These are phyloP conservation scores for Salarias fasciatus DNA, from an alignment of 2,797 vertebrate species.

Conservation along the genomic window DNA sequence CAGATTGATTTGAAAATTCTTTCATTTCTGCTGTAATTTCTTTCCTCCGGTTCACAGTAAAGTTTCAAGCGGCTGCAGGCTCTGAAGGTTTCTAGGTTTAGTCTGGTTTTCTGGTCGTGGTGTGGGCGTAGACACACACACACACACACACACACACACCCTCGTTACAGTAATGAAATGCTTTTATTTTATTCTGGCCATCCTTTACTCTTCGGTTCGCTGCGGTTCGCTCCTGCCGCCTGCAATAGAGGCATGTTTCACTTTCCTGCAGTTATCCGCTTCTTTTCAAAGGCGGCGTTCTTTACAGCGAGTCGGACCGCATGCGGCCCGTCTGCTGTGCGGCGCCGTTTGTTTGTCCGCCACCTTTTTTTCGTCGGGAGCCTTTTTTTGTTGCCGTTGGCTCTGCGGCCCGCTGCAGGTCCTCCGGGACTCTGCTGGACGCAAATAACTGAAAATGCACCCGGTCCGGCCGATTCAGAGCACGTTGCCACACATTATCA, in stretches of 20 bases:
- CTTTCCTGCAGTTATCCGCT: background rate
- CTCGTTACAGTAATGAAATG: background rate
- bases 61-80: too few relatives aligned
- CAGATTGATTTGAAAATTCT: too few relatives aligned
- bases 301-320: background rate
- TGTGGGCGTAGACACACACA: constrained; percentile 9
- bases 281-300: constrained; percentile 3
- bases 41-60: too few relatives aligned
- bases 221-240: background rate
- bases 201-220: background rate
- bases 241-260: background rate
- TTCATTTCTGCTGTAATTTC: too few relatives aligned
- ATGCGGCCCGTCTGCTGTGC: constrained; percentile 29
- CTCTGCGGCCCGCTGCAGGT: background rate
- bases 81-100: background rate
- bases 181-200: background rate
- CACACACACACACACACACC: too few relatives aligned
- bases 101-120: background rate
- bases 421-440: constrained; percentile 13
- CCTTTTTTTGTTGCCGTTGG: constrained; percentile 6
- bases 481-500: constrained; percentile 2
- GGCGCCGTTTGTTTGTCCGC: constrained; percentile 20
- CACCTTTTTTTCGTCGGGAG: constrained; percentile 13
- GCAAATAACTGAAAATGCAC: constrained; percentile 17
- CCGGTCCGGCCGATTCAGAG: constrained; percentile 9